Evolutionary conservation across 1,140 invertebrate species (phyloP).

Genomic region (Pseudomyrmex pallidus): DNA sequence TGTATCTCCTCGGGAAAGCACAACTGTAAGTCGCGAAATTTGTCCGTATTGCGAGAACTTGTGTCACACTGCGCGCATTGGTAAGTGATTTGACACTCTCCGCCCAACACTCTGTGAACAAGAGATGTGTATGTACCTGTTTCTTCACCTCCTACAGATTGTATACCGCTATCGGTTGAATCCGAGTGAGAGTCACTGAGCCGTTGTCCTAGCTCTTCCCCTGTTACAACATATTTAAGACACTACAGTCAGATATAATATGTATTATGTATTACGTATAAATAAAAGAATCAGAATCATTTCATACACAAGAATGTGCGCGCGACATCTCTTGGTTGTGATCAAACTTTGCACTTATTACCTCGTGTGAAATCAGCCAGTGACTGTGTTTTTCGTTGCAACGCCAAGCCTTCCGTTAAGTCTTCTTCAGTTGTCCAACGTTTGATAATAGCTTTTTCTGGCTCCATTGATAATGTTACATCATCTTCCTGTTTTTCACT

Average conservation of each 20-base stretch:
- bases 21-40: slow-evolving; percentile 92
- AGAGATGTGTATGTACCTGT: slow-evolving; percentile 81
- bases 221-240: slow-evolving; percentile 61
- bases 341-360: slow-evolving; percentile 45
- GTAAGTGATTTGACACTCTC: slow-evolving; percentile 90
- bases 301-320: too few relatives aligned
- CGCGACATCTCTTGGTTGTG: not conserved
- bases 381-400: slow-evolving; percentile 82
- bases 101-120: slow-evolving; percentile 90
- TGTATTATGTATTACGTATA: not conserved
- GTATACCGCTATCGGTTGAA: slow-evolving; percentile 84
- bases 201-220: slow-evolving; percentile 79
- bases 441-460: slow-evolving; percentile 74
- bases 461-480: slow-evolving; percentile 41
- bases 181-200: slow-evolving; percentile 83
- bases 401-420: slow-evolving; percentile 78
- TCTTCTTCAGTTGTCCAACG: slow-evolving; percentile 85
- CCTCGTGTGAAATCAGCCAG: slow-evolving; percentile 83
- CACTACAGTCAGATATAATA: slow-evolving; percentile 10
- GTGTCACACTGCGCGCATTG: slow-evolving; percentile 89
- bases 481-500: slow-evolving; percentile 74
- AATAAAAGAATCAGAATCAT: not conserved
- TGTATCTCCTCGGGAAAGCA: slow-evolving; percentile 90
- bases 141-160: slow-evolving; percentile 83
- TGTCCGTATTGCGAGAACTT: slow-evolving; percentile 90